Conservation (phyloP, 2,113 vertebrate species). For the Megaceryle maxima region DNA sequence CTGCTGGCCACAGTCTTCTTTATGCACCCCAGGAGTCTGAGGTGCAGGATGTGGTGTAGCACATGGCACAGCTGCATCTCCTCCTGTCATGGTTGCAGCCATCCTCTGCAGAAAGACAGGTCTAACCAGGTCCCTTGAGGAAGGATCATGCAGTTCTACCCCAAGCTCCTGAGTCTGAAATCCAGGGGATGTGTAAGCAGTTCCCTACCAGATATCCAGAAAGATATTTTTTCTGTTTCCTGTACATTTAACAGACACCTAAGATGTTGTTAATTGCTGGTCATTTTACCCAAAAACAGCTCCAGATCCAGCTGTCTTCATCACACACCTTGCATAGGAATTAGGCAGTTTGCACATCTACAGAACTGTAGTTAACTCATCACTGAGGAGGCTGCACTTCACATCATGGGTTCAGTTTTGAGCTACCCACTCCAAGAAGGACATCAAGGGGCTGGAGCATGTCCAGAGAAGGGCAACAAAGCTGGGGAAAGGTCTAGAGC, state of each 20-base stretch:
- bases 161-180: background rate
- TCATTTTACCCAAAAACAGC: background rate
- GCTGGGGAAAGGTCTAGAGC: too few species aligned
- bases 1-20: too few species aligned
- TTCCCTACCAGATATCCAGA: background rate
- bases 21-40: background rate
- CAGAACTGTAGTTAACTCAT: background rate
- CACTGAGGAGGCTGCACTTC: too few species aligned
- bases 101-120: background rate
- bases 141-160: background rate
- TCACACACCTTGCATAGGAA: background rate
- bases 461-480: too few species aligned
- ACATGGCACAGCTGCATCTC: background rate
- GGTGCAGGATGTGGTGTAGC: background rate
- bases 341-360: background rate
- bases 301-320: background rate
- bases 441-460: too few species aligned
- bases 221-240: background rate
- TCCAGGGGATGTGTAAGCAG: background rate
- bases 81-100: background rate
- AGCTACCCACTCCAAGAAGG: too few species aligned
- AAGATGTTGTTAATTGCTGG: fast-evolving
- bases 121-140: background rate
- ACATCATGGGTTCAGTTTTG: too few species aligned
- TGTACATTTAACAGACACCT: background rate